Conservation (phyloP, 1,140 invertebrate species). For the Lethrus apterus region DNA sequence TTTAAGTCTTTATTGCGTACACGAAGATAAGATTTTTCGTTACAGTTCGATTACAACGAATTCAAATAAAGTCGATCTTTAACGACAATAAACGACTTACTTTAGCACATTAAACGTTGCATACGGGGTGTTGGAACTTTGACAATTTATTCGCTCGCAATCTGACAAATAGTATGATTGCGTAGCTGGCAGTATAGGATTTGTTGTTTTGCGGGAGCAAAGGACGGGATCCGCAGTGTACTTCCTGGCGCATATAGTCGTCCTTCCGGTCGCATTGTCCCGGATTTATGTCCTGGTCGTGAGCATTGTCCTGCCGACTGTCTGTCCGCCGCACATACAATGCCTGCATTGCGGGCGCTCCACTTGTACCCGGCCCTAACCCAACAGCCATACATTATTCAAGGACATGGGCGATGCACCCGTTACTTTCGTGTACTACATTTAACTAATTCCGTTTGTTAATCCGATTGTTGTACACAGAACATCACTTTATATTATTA, state of each 20-base stretch:
- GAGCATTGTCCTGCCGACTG: constrained; percentile 27
- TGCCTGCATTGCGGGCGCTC: constrained; percentile 23
- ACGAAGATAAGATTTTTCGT: too few relatives aligned
- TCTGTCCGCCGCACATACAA: constrained; percentile 23
- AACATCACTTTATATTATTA: constrained; percentile 13
- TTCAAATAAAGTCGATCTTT: too few relatives aligned
- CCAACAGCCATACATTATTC: constrained; percentile 14
- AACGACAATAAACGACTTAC: too few relatives aligned
- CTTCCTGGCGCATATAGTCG: constrained; percentile 27
- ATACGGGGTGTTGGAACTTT: too few relatives aligned
- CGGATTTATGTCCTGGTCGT: constrained; percentile 28
- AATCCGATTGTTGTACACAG: constrained; percentile 7
- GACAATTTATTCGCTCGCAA: too few relatives aligned
- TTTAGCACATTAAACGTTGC: too few relatives aligned
- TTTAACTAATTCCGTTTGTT: constrained; percentile 15
- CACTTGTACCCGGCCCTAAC: constrained; percentile 8
- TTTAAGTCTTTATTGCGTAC: too few relatives aligned
- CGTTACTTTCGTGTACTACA: constrained; percentile 7
- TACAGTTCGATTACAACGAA: too few relatives aligned
- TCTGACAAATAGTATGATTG: constrained; percentile 17
- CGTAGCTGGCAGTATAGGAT: constrained; percentile 8
- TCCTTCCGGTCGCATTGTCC: constrained; percentile 28
- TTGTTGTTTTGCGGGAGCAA: constrained; percentile 17
- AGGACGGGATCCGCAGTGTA: constrained; percentile 25
- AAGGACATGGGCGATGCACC: constrained; percentile 13